phyloP scores from a whole-genome alignment of 53 echinoderm and acorn worm genomes.

The Antedon mediterranea region DNA sequence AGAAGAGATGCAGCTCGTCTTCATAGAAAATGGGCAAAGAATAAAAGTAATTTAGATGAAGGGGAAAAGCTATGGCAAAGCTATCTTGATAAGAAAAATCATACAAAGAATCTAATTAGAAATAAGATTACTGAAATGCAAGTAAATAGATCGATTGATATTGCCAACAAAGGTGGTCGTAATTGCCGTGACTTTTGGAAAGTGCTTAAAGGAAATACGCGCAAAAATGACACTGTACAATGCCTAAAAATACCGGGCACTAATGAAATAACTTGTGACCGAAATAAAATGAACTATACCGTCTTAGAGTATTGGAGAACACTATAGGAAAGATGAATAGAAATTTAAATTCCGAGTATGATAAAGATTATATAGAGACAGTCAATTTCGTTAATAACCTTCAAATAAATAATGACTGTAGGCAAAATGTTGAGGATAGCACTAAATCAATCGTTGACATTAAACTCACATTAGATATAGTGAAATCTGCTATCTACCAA shows the following conservation, averaged over 20 bases:
- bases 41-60: background rate
- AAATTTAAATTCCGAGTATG: background rate
- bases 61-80: background rate
- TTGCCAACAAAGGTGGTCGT: background rate
- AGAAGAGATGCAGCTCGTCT: no score
- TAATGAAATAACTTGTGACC: background rate
- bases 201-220: background rate
- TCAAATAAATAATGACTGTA: no score
- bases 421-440: no score
- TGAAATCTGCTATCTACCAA: background rate
- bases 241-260: background rate
- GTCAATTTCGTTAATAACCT: background rate
- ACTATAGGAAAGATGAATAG: background rate
- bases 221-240: background rate
- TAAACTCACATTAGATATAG: background rate
- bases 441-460: background rate
- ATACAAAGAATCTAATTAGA: background rate
- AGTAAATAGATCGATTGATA: background rate
- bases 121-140: background rate
- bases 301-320: background rate
- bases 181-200: background rate
- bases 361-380: background rate
- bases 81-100: background rate
- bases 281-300: background rate
- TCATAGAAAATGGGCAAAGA: background rate